Conservation (phyloP, 2,797 vertebrate genomes). For the Chromis chromis region DNA sequence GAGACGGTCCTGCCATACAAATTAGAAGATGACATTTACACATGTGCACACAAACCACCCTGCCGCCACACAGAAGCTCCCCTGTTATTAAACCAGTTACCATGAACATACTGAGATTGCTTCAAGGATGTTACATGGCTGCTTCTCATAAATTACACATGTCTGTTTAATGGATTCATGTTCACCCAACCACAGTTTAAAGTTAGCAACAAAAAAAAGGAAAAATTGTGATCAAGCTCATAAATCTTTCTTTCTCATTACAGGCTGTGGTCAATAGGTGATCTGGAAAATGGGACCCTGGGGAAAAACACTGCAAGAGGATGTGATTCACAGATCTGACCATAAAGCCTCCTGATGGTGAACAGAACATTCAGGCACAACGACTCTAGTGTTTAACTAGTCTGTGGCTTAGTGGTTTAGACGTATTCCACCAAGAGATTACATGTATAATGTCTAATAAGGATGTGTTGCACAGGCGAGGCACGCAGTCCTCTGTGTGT, state of each 20-base stretch:
- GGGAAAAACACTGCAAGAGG: constrained; percentile 28
- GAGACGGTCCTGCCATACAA: constrained; percentile 85
- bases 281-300: constrained; percentile 52
- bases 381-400: constrained; percentile 18
- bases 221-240: constrained; percentile 49
- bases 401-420: constrained; percentile 19
- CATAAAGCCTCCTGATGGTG: constrained; percentile 39
- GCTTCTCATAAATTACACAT: constrained; percentile 50
- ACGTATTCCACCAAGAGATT: constrained; percentile 16
- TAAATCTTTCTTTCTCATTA: constrained; percentile 71
- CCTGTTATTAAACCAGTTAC: constrained; percentile 44
- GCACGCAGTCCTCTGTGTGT: constrained; percentile 28
- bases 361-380: constrained; percentile 22
- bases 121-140: constrained; percentile 34
- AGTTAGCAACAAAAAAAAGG: constrained; percentile 33
- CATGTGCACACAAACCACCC: constrained; percentile 23
- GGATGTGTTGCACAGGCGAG: constrained; percentile 19
- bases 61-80: constrained; percentile 1
- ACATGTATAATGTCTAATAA: constrained; percentile 18
- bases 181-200: constrained; percentile 27
- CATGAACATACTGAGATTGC: constrained; percentile 15
- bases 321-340: constrained; percentile 35
- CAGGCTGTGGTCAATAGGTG: constrained; percentile 50
- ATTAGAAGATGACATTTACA: constrained; percentile 41
- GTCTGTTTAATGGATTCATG: constrained; percentile 51